Evolutionary conservation across 2,797 vertebrate genomes (phyloP).

Genomic region (Acanthurus lineatus): DNA sequence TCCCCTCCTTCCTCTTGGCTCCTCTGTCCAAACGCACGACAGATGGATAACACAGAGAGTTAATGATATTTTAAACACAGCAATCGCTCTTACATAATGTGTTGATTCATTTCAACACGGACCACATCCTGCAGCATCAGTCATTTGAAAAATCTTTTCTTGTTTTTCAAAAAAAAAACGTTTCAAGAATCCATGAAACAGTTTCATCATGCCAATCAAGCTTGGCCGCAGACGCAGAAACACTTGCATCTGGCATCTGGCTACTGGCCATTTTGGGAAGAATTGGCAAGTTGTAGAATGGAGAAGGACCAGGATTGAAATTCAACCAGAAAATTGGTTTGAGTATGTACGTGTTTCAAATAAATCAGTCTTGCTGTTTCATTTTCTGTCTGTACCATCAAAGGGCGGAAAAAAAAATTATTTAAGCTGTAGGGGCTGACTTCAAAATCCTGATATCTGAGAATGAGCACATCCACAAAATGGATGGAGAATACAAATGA

Average conservation of each 20-base stretch:
- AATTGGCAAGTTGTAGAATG: conserved; percentile 2
- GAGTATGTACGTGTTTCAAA: conserved; percentile 13
- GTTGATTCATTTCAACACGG: conserved; percentile 64
- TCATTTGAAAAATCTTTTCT: conserved; percentile 49
- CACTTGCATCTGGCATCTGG: conserved; percentile 7
- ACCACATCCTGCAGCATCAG: conserved; percentile 65
- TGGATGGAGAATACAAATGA: conserved; percentile 53
- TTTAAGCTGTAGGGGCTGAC: conserved; percentile 24
- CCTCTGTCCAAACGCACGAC: conserved; percentile 65
- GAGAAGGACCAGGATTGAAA: conserved; percentile 9
- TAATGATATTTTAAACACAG: conserved; percentile 79
- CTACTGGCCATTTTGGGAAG: conserved; percentile 33
- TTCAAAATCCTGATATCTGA: conserved; percentile 28
- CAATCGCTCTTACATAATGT: conserved; percentile 73
- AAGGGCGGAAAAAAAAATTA: conserved; percentile 5
- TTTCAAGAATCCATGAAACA: conserved; percentile 52
- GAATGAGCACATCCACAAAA: conserved; percentile 43
- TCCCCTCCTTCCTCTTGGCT: conserved; percentile 42
- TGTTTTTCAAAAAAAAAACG: conserved; percentile 44
- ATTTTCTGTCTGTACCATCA: conserved; percentile 6
- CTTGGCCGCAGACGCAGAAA: conserved; percentile 27
- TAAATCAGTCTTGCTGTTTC: conserved; percentile 23
- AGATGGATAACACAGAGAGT: conserved; percentile 71
- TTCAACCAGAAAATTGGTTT: conserved; percentile 7
- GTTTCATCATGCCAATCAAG: conserved; percentile 54